Conservation (phyloP, 2,113 vertebrate species). For the Proterorhinus semilunaris region DNA sequence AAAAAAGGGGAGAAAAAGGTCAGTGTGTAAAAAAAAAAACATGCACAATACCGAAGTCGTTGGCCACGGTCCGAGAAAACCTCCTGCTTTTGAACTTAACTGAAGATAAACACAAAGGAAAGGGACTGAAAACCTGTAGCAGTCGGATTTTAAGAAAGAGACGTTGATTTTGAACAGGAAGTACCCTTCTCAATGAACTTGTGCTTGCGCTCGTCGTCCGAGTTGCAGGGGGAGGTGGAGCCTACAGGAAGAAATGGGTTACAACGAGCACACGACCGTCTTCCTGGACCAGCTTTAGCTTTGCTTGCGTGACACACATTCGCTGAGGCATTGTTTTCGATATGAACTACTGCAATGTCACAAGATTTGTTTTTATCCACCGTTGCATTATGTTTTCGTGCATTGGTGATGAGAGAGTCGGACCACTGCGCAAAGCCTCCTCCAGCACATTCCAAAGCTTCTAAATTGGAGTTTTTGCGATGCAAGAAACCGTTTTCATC, state of each 20-base stretch:
- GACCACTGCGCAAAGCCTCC: too few species aligned
- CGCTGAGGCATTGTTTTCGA: too few species aligned
- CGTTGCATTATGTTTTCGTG: too few species aligned
- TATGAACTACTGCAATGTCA: too few species aligned
- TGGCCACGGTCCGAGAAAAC: conserved; percentile 93
- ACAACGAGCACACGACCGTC: not conserved
- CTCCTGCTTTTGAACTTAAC: conserved; percentile 97
- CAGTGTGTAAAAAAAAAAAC: conserved; percentile 18
- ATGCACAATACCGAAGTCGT: conserved; percentile 81
- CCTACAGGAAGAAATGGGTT: conserved; percentile 74
- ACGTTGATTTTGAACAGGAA: conserved; percentile 60
- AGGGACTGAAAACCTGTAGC: conserved; percentile 47
- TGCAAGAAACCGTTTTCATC: too few species aligned
- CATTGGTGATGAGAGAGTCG: too few species aligned
- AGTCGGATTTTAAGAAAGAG: not conserved
- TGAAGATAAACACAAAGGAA: conserved; percentile 83
- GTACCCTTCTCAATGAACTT: conserved; percentile 98
- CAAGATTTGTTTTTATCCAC: too few species aligned
- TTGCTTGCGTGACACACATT: too few species aligned
- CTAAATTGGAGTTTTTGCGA: too few species aligned
- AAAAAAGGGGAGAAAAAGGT: conserved; percentile 47
- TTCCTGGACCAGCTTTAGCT: too few species aligned
- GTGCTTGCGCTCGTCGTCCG: conserved; percentile 92
- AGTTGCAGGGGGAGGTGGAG: conserved; percentile 89
- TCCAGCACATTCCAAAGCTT: too few species aligned